phyloP scores from a whole-genome alignment of 2,797 vertebrate genomes.

The Myripristis murdjan region DNA sequence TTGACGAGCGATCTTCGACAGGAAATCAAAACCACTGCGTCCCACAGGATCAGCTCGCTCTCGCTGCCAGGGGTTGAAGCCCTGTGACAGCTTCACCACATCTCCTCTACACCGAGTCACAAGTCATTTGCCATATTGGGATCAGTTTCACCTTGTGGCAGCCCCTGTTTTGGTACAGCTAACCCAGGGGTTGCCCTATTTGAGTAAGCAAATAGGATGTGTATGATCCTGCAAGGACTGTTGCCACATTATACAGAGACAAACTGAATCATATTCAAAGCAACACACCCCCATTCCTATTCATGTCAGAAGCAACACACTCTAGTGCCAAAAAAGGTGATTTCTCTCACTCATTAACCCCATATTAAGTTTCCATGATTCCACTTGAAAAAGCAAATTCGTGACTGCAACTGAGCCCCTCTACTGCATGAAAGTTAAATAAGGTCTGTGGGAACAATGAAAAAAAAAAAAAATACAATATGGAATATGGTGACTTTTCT shows the following conservation, averaged over 20 bases:
- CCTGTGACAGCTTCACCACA: conserved; percentile 17
- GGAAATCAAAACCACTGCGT: conserved; percentile 57
- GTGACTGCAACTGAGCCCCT: conserved; percentile 18
- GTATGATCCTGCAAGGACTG: conserved; percentile 38
- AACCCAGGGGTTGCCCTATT: conserved; percentile 14
- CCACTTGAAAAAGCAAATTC: conserved; percentile 50
- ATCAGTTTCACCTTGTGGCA: conserved; percentile 19
- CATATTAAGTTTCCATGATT: background rate
- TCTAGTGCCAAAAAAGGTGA: conserved; percentile 32
- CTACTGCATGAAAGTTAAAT: conserved; percentile 49
- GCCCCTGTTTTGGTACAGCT: conserved; percentile 11
- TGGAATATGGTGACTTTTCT: conserved; percentile 30
- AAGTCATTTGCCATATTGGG: conserved; percentile 18
- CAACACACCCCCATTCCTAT: conserved; percentile 41
- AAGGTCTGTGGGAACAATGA: conserved; percentile 27
- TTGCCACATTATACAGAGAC: conserved; percentile 34
- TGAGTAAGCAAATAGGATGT: conserved; percentile 31
- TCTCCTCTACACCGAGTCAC: conserved; percentile 15
- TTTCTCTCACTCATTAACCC: conserved; percentile 12
- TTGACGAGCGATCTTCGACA: conserved; percentile 65
- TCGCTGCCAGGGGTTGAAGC: conserved; percentile 40
- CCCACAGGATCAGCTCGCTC: conserved; percentile 17
- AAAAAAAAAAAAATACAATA: no score
- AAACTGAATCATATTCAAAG: conserved; percentile 53
- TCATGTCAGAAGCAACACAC: conserved; percentile 44